Conservation (phyloP, 2,797 vertebrate species). For the Sphenopsis melanotis region DNA sequence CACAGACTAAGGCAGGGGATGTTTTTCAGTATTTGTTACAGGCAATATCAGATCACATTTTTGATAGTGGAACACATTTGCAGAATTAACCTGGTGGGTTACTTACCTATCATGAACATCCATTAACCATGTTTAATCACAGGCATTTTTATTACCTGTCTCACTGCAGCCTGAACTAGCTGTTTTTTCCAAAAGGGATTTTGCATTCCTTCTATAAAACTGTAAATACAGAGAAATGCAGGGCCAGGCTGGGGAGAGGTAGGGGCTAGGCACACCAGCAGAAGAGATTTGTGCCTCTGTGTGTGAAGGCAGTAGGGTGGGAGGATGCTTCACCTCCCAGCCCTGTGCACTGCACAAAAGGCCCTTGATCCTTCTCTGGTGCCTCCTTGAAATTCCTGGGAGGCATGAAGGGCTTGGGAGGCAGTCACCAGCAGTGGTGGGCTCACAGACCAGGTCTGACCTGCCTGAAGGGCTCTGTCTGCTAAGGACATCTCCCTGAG, state of each 20-base stretch:
- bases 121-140: conserved; percentile 51
- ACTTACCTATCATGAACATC: conserved; percentile 17
- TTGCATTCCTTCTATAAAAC: conserved; percentile 53
- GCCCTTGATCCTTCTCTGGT: neutral
- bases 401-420: neutral
- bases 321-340: neutral
- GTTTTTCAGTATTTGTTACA: conserved; percentile 55
- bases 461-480: neutral
- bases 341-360: neutral
- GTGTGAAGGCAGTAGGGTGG: neutral
- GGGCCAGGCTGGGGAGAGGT: neutral
- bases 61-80: conserved; percentile 13
- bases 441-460: neutral
- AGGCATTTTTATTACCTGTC: conserved; percentile 44
- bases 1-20: neutral
- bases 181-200: conserved; percentile 51
- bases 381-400: neutral
- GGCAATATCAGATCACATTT: conserved; percentile 19
- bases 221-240: conserved; percentile 46
- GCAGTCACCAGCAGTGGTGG: neutral
- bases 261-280: neutral
- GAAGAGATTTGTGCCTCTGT: neutral
- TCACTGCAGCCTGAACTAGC: conserved; percentile 36
- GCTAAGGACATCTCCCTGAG: conserved; percentile 15
- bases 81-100: conserved; percentile 30